Percentiles rank a stretch among this genome's conserved stretches.
These are phyloP conservation scores for Lysandra coridon DNA, from an alignment of 2,888 invertebrate genomes.

Conservation along the genomic window DNA sequence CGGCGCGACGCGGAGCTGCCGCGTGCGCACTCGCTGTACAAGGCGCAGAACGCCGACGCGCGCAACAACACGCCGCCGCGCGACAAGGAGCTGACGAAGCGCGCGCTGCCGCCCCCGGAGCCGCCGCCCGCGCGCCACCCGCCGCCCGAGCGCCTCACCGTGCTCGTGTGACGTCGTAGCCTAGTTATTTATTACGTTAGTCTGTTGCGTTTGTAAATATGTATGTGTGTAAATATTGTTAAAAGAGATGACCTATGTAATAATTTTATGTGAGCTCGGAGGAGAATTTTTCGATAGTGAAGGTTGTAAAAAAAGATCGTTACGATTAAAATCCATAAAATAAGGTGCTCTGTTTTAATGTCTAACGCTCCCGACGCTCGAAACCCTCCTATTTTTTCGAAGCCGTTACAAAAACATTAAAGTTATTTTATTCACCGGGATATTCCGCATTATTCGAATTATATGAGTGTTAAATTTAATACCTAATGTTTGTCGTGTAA, in stretches of 20 bases:
- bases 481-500: too few relatives aligned
- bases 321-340: constrained; percentile 62
- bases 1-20: constrained; percentile 73
- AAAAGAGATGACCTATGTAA: constrained; percentile 47
- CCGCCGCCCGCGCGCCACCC: constrained; percentile 58
- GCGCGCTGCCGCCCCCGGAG: constrained; percentile 77
- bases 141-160: constrained; percentile 70
- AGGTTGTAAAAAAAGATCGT: constrained; percentile 65
- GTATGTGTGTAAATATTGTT: constrained; percentile 73
- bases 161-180: constrained; percentile 65
- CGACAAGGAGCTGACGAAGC: constrained; percentile 89
- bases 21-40: constrained; percentile 86
- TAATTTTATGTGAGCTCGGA: constrained; percentile 53
- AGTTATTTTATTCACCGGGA: too few relatives aligned
- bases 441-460: too few relatives aligned
- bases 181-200: constrained; percentile 62
- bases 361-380: not conserved
- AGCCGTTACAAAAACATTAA: too few relatives aligned
- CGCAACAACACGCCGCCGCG: constrained; percentile 87
- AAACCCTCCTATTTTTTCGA: too few relatives aligned
- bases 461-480: too few relatives aligned
- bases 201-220: constrained; percentile 63
- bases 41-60: constrained; percentile 91
- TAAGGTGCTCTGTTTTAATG: constrained; percentile 40
- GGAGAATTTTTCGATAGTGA: constrained; percentile 62